Percentiles rank a stretch among this genome's conserved stretches.
These are phyloP conservation scores for Trematocara macrostoma DNA, from an alignment of 2,113 vertebrate genomes.

Conservation along the genomic window DNA sequence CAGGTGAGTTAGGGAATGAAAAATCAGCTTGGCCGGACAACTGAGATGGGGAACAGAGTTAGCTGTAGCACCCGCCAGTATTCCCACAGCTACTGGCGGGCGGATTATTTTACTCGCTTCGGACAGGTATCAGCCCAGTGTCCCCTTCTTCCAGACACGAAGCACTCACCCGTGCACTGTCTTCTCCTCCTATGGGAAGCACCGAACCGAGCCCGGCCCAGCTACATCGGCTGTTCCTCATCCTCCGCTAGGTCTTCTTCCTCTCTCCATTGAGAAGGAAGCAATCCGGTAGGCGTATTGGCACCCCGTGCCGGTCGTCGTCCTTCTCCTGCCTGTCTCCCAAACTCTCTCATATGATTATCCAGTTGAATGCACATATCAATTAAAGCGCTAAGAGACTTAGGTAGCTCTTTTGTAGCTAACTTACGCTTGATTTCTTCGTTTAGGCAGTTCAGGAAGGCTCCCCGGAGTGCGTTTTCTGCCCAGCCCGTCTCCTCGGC, in stretches of 20 bases:
- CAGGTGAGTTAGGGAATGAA: not conserved
- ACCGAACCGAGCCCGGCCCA: not conserved
- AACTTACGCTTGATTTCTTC: rapidly evolving
- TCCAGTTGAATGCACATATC: not conserved
- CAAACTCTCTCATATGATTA: not conserved
- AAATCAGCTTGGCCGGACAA: not conserved
- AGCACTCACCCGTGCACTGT: not conserved
- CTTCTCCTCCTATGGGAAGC: not conserved
- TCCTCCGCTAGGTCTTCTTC: not conserved
- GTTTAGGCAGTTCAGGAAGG: not conserved
- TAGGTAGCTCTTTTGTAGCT: not conserved
- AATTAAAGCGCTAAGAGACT: rapidly evolving
- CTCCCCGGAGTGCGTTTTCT: not conserved
- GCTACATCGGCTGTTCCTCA: not conserved
- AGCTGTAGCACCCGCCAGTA: not conserved
- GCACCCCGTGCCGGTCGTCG: rapidly evolving
- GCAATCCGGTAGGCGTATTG: rapidly evolving
- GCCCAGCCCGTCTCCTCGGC: not conserved
- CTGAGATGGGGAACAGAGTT: not conserved
- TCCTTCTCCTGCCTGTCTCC: rapidly evolving
- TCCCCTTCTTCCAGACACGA: rapidly evolving
- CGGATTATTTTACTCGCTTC: not conserved
- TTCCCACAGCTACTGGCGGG: not conserved
- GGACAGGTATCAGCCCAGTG: rapidly evolving
- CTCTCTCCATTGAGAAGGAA: rapidly evolving